Evolutionary conservation across 1,140 invertebrate genomes (phyloP), one percentile per base, ranked within the genome.

Genomic region (Oreohelix idahoensis): DNA sequence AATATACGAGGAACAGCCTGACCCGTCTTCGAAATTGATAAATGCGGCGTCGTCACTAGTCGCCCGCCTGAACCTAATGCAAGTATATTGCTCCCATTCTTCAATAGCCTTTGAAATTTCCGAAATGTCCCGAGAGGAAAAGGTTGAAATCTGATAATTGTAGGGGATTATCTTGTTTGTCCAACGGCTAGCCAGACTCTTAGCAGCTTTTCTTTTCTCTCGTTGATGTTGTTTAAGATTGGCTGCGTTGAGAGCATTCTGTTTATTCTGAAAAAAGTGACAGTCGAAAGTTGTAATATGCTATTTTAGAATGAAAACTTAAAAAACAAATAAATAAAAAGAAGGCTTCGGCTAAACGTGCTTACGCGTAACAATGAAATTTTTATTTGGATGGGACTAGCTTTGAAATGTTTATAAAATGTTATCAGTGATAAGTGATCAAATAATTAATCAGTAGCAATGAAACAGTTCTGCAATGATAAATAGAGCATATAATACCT

Each of bases 1-100:
- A 26, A 84, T 51, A 45, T 69, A 32, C 13, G 78, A 81, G 32
- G 29, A 80, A 49, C 83, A 84, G 17, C 75, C 75, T 10, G 39
- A n/a, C 2, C 45, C 75, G 75, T 77, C 49, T 20, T 77, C 75
- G 32, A 77, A 77, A 36, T 53, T 29, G n/a, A 77, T 11, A n/a
- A 8, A 58, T 8, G 11, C 53, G 1, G 49, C 11, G 13, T 77
- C 75, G 5, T 4, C 4, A n/a, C 26, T 45, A 5, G 45, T 77
- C 1, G 75, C 75, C 5, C 1, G 1, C 26, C 23, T n/a, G 42
- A 74, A 74, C 1, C 15, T 2, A 39, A 74, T 74, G 71, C 71
- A 74, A 13, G 71, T 74, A 23, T 74, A 15, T 2, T 5, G 39
- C 38, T 39, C 2, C 71, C 71, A 74, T 39, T 74, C 71, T 26